Conservation (phyloP, 2,888 invertebrate species). For the Bugulina stolonifera region DNA sequence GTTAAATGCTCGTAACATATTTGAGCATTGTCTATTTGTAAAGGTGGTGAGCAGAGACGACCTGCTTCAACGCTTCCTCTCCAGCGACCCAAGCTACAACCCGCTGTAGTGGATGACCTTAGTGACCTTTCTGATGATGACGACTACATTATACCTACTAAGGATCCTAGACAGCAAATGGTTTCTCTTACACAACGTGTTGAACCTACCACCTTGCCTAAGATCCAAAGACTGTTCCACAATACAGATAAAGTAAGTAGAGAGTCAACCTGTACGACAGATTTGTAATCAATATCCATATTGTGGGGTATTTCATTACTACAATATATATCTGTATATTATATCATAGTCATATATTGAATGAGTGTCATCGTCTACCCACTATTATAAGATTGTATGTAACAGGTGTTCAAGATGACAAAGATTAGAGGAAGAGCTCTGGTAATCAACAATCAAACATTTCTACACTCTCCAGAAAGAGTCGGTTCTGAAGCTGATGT, state of each 20-base stretch:
- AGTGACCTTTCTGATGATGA: neutral
- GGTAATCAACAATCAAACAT: neutral
- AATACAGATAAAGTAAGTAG: neutral
- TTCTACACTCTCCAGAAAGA: neutral
- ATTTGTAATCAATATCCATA: neutral
- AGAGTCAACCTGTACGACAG: neutral
- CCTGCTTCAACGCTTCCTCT: neutral
- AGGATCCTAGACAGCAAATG: neutral
- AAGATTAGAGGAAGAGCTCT: neutral
- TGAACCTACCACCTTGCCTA: neutral
- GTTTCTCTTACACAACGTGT: neutral
- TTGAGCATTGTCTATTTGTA: no score
- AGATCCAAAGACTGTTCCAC: neutral
- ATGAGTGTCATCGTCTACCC: neutral
- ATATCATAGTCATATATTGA: no score
- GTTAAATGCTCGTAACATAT: no score
- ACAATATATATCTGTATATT: no score
- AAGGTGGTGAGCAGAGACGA: no score
- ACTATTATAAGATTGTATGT: neutral
- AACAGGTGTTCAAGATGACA: neutral
- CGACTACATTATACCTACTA: neutral
- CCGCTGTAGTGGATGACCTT: neutral
- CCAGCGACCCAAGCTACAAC: neutral
- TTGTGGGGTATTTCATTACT: neutral
- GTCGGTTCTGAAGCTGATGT: neutral